Evolutionary conservation across 2,888 invertebrate genomes (phyloP), one percentile per base, ranked within the genome.

Genomic region (Diabrotica balteata): DNA sequence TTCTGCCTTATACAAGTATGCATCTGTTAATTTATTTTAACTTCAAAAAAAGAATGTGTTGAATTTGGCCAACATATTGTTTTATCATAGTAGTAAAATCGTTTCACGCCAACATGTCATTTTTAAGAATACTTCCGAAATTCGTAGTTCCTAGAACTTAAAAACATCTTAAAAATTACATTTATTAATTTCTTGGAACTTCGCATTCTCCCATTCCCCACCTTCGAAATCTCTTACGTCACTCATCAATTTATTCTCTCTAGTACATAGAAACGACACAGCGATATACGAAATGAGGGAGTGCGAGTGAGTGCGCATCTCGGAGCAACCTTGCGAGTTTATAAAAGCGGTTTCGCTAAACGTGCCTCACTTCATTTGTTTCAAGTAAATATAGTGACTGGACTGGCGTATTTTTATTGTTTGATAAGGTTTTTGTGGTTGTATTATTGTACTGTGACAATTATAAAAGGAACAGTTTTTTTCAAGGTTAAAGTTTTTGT

Each of bases 331-430:
- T 69, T 69, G 71, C 63, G 59, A 64, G 69, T 70, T 70, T 66
- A 70, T 70, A 70, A 70, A 70, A 70, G 68, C 63, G 46, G 70
- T 68, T 68, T 70, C 63, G 67, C 67, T 52, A 67, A 65, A 66
- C 66, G 44, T 60, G 63, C 58, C 58, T 63, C 63, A 64, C 70
- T 64, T 62, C 64, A 59, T 70, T 70, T 67, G 70, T 70, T 67
- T 62, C 59, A 61, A 66, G 68, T 62, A 59, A 62, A 68, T 62
- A 62, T 47, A 49, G 61, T 61, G 58, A 67, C 54, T 67, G 51
- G 65, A 64, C 59, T 50, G 45, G 50, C 51, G 46, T 10, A 49
- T 59, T 22, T 9, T 65, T 57, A 47, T 47, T 57, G 55, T 45
- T 17, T 47, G 62, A 64, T 62, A 62, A 46, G 43, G 57, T 63